Base-by-base conservation (phyloP, 1,140 invertebrate genomes). In the Bombus waltoni region DNA sequence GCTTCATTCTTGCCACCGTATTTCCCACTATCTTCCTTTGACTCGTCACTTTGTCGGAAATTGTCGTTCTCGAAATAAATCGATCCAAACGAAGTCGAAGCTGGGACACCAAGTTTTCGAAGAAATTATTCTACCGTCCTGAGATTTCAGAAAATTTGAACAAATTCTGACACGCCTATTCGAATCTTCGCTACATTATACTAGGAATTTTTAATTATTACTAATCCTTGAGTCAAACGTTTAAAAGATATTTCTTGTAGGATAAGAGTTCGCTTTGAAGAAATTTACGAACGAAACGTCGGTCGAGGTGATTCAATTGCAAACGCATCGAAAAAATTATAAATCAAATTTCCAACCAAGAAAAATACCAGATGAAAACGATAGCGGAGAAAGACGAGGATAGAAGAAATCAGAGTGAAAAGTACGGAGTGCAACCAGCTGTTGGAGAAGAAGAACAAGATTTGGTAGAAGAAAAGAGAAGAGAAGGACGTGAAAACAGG, bases 401-500 rank as follows among this genome's bases (percentile, higher is more conserved):
- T 15, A 66, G 42, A 83, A 75, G 76, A 71, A 35, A 78, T 71
- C 57, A 81, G 85, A 47, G 72, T 75, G 84, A 57, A 83, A 86
- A 92, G 88, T 89, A 66, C 83, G 22, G 0, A 89, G 90, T 91
- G 93, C 77, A 88, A 88, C 59, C 89, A 81, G 80, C 87, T 90
- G 87, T 83, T 81, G 62, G 89, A 83, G 59, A 81, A 42, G 77
- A 83, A 38, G 83, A 73, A 76, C 73, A 87, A 89, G 87, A 78
- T 44, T 89, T 44, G 68, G 18, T 47, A 57, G 65, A 86, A 80
- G 78, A 66, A 78, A 78, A 83, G 47, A 72, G 66, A 59, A 79
- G 71, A 84, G 70, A 80, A 73, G 82, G 53, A 88, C 80, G 88
- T 76, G 78, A 80, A 85, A 85, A 80, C 75, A 88, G 83, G 89